phyloP scores from a whole-genome alignment of 2,113 vertebrate genomes.

The Antechinus flavipes region DNA sequence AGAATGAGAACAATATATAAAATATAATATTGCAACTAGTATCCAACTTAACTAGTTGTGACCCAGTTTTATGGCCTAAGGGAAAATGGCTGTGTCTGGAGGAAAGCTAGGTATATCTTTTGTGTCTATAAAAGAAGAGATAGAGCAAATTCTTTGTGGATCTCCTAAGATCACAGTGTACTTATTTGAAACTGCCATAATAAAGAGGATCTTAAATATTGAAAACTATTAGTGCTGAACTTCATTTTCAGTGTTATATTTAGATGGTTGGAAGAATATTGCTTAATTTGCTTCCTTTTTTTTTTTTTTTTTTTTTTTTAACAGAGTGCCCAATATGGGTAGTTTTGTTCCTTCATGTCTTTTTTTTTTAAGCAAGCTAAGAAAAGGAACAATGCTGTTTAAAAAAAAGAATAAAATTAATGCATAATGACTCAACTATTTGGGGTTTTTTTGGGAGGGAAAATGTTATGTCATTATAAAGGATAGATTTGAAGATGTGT shows the following conservation, averaged over 20 bases:
- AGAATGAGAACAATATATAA: slow-evolving; percentile 39
- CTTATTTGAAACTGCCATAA: not conserved
- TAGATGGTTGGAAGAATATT: not conserved
- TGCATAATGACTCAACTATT: not conserved
- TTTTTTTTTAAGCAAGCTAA: not conserved
- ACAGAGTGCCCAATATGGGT: slow-evolving; percentile 36
- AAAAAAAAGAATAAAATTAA: not conserved
- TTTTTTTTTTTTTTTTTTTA: not conserved
- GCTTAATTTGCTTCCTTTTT: not conserved
- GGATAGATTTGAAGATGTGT: slow-evolving; percentile 20
- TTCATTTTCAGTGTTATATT: slow-evolving; percentile 34
- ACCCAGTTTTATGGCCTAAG: not conserved
- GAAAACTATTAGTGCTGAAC: not conserved
- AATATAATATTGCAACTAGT: not conserved
- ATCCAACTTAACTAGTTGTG: not conserved
- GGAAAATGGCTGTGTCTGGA: no score
- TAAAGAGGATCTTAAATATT: not conserved
- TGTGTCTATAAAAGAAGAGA: slow-evolving; percentile 42
- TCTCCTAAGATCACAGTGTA: not conserved
- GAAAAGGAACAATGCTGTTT: not conserved
- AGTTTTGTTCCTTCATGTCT: slow-evolving; percentile 31
- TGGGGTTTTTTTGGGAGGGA: not conserved
- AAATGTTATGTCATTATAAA: not conserved
- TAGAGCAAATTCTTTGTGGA: slow-evolving; percentile 12
- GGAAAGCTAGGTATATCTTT: not conserved